Base-by-base conservation (phyloP, 2,797 vertebrate species). In the Anisognathus igniventris region DNA sequence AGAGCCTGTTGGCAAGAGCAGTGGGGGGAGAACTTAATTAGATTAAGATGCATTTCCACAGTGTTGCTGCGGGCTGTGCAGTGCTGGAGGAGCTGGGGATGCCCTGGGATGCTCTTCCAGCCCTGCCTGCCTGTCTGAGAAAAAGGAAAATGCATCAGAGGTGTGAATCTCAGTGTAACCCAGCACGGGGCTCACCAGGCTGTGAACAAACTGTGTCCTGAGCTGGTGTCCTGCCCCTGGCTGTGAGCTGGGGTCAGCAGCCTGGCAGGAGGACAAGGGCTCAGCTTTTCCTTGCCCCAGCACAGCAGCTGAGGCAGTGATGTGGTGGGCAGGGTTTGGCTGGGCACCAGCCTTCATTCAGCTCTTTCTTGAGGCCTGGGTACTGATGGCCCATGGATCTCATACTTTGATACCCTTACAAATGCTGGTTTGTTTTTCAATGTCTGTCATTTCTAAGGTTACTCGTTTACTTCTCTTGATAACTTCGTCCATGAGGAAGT, bases 211-310 rank as follows among this genome's bases (percentile, higher is more conserved):
- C 27, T 1, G 0, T 2, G 1, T 42, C 54, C 72, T 3, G 3
- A 37, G 51, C 35, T 44, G 50, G 5, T 57, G 62, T 61, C 51
- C 50, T 39, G 62, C 56, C 37, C 35, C 24, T 31, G 73, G 35
- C 58, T 0, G 0, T 3, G 25, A 13, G 30, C 42, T 0, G 0
- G 5, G 28, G 25, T 13, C 4, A 5, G 44, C 72, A 89, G 70
- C 77, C 62, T 30, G 68, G 28, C 44, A 31, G 58, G 28, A 42
- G 9, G n/a, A 25, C 39, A 6, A 15, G 44, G 6, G 40, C 56
- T 81, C 1, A 0, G n/a, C 74, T 66, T 44, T 31, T 14, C 28
- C 21, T 17, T 56, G 22, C 33, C 51, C 10, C 42, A 30, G 22
- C 2, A 11, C 47, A 48, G 78, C 40, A 23, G 44, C 33, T 21